Conservation (phyloP, 2,113 vertebrate genomes). For the Salvelinus sp. region DNA sequence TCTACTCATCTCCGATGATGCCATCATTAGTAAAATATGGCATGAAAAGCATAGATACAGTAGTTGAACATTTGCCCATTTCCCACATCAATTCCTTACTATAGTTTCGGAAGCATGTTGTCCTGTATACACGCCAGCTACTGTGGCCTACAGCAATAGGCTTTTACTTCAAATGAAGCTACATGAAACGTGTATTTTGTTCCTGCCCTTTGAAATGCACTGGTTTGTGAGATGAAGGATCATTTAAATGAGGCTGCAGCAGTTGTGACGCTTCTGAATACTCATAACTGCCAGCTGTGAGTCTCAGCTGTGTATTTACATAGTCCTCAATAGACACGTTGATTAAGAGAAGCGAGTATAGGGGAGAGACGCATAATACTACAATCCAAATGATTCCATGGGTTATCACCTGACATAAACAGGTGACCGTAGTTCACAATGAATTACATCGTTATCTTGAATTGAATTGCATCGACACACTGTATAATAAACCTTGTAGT, state of each 20-base stretch:
- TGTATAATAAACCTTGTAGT: background rate
- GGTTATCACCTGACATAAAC: background rate
- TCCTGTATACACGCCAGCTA: background rate
- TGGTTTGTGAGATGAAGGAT: conserved; percentile 8
- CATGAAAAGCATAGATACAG: background rate
- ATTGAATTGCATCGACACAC: background rate
- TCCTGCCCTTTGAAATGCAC: background rate
- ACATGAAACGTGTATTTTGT: background rate
- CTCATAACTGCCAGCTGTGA: conserved; percentile 21
- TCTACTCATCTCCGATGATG: background rate
- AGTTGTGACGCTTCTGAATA: conserved; percentile 1
- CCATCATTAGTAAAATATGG: background rate
- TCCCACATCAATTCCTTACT: background rate
- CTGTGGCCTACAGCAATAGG: background rate
- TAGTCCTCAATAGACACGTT: conserved; percentile 9
- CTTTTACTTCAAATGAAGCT: conserved; percentile 7
- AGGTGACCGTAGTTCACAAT: background rate
- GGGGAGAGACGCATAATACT: background rate
- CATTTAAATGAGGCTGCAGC: background rate
- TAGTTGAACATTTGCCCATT: background rate
- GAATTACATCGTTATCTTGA: background rate
- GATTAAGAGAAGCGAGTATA: background rate
- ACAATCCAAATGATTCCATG: background rate
- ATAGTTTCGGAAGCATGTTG: background rate
- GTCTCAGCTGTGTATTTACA: conserved; percentile 31